These are phyloP conservation scores for Teleopsis dalmanni DNA, from an alignment of 1,140 invertebrate species.

Conservation along the genomic window DNA sequence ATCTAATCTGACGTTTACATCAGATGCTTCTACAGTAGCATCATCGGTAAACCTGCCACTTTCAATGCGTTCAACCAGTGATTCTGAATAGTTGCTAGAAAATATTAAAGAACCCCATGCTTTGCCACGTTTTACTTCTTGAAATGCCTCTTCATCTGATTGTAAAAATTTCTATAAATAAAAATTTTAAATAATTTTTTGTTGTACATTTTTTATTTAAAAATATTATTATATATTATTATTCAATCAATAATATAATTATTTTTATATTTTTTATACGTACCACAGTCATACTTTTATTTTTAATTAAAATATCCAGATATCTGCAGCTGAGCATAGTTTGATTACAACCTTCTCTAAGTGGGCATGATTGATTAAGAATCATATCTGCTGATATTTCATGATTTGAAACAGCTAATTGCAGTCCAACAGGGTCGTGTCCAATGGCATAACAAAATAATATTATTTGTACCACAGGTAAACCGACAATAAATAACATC, in stretches of 20 bases:
- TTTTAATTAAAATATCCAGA: conserved; percentile 58
- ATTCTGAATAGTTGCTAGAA: conserved; percentile 71
- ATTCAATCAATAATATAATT: no score
- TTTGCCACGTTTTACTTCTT: conserved; percentile 64
- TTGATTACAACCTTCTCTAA: conserved; percentile 55
- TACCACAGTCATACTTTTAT: conserved; percentile 53
- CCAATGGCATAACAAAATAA: conserved; percentile 93
- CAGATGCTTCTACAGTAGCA: conserved; percentile 62
- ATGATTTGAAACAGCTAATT: conserved; percentile 77
- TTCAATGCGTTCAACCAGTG: conserved; percentile 62
- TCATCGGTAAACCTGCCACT: conserved; percentile 60
- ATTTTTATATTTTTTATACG: no score
- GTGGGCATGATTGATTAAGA: conserved; percentile 47
- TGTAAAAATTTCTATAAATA: conserved; percentile 46
- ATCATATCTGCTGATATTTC: conserved; percentile 58
- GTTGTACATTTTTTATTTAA: no score
- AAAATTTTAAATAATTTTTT: neutral
- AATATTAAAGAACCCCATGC: conserved; percentile 79
- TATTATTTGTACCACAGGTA: conserved; percentile 87
- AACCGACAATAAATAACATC: conserved; percentile 81
- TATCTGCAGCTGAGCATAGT: conserved; percentile 68
- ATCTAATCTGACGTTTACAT: conserved; percentile 73
- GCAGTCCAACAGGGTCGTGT: conserved; percentile 74
- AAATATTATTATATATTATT: no score
- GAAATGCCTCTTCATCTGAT: conserved; percentile 52